Evolutionary conservation across 2,797 vertebrate genomes (phyloP).

Genomic region (Danio tinwini): DNA sequence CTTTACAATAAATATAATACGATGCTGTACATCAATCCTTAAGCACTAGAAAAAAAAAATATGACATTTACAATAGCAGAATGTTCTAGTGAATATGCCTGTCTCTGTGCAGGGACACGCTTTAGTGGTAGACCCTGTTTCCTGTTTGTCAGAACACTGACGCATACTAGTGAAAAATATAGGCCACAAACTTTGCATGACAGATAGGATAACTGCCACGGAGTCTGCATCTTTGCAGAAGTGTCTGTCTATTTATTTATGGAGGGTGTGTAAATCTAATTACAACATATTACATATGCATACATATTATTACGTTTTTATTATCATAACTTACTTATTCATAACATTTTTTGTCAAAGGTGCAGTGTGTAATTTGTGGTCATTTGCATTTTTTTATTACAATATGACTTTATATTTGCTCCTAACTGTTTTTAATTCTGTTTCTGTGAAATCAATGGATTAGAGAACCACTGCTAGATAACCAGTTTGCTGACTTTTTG

Average conservation of each 20-base stretch:
- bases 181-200: slow-evolving; percentile 16
- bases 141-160: slow-evolving; percentile 34
- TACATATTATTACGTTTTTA: too few relatives aligned
- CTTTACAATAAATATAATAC: too few relatives aligned
- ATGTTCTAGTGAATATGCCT: background rate
- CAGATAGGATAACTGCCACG: slow-evolving; percentile 9
- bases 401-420: too few relatives aligned
- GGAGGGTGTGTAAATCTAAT: too few relatives aligned
- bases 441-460: background rate
- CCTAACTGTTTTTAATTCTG: too few relatives aligned
- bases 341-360: background rate
- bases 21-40: too few relatives aligned
- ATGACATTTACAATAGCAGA: background rate
- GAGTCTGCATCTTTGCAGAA: slow-evolving; percentile 39
- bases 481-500: background rate
- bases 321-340: too few relatives aligned
- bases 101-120: background rate
- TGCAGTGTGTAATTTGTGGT: background rate
- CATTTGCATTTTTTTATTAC: too few relatives aligned
- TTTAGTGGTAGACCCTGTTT: slow-evolving; percentile 33
- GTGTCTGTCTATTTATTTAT: too few relatives aligned
- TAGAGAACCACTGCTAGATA: background rate
- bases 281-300: too few relatives aligned
- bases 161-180: slow-evolving; percentile 12
- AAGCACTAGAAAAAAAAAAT: too few relatives aligned